Evolutionary conservation across 2,888 invertebrate genomes (phyloP), one percentile per base, ranked within the genome.

Genomic region (Spodoptera picta): DNA sequence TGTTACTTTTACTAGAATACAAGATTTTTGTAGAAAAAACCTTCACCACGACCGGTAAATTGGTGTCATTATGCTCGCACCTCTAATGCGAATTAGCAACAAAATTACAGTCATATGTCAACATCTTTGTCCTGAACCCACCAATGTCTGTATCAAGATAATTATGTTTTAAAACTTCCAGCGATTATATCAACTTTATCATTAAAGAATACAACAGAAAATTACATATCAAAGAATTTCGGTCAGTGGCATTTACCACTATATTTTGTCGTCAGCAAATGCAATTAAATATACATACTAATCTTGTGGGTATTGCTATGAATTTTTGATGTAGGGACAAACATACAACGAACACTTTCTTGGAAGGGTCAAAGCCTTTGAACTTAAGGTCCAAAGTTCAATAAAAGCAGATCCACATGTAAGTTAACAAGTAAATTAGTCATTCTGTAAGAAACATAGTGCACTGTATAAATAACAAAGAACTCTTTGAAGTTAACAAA

Each of bases 41-140:
- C 36, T 36, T 7, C 7, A 36, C 36, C 4, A 7, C 7, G 36
- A 9, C 6, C 36, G 9, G 36, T 36, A 36, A 36, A 36, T 36
- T 36, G 36, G 36, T 36, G 36, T 36, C 36, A 36, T 36, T 9
- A 36, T 9, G 6, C 7, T 36, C 6, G 6, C 36, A 36, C 36
- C 9, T 36, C 36, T 36, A 36, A 36, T 36, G 6, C 36, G 6
- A 36, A 36, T 36, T 36, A 36, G 6, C 36, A 36, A 6, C 9
- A 36, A 9, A 36, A 36, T 72, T 27, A 44, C 24, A 47, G 49
- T 50, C 46, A 61, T 53, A 51, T 41, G 41, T 61, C 73, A 69
- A 67, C 64, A 67, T 81, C 74, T 74, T 60, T 61, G 64, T 76
- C 75, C 77, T 75, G 66, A 43, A 60, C 31, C 7, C 24, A 65